Evolutionary conservation across 2,888 invertebrate species (phyloP).

Genomic region (Phoronis australis): DNA sequence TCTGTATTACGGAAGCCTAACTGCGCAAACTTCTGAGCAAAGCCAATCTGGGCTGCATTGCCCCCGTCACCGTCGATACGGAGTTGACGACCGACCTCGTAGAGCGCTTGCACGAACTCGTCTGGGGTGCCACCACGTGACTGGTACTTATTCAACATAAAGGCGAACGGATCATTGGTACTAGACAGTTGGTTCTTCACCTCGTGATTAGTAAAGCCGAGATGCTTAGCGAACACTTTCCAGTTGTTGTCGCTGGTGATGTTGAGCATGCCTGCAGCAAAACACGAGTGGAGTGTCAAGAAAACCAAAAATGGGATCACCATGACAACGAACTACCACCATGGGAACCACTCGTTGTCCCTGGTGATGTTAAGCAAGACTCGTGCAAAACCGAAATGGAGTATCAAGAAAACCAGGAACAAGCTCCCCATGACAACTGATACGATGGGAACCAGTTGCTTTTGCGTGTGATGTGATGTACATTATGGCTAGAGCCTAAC

Average conservation of each 20-base stretch:
- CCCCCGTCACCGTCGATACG: conserved; percentile 8
- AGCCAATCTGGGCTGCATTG: not conserved
- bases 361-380: no score
- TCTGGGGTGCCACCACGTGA: conserved; percentile 35
- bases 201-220: conserved; percentile 39
- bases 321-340: no score
- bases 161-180: conserved; percentile 27
- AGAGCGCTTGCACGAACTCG: conserved; percentile 37
- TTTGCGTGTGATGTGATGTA: no score
- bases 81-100: conserved; percentile 25
- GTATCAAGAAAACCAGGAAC: no score
- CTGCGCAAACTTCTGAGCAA: not conserved
- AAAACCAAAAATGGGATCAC: no score
- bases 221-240: conserved; percentile 32
- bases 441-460: no score
- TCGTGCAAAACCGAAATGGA: no score
- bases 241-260: conserved; percentile 38
- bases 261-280: conserved; percentile 18
- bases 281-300: no score
- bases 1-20: not conserved
- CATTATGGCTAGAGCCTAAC: no score
- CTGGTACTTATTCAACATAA: conserved; percentile 29
- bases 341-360: no score
- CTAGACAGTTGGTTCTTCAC: conserved; percentile 25
- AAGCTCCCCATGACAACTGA: no score